Evolutionary conservation across 2,888 invertebrate genomes (phyloP).

Genomic region (Leptarthrus brevirostris): DNA sequence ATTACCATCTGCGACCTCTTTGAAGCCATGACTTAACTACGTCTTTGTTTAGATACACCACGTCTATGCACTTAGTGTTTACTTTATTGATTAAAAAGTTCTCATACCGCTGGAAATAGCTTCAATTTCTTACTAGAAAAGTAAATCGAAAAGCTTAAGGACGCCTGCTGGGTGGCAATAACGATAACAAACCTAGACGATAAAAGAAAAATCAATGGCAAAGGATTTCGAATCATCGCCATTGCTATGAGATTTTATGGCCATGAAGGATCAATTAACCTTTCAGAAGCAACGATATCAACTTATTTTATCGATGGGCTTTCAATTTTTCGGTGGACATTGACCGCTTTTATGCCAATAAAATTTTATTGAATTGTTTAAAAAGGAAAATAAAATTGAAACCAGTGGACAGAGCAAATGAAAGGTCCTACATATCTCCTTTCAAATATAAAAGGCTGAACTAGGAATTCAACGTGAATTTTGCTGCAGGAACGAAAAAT

Average conservation of each 20-base stretch:
- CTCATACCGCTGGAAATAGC: not conserved
- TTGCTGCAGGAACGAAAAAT: constrained; percentile 3
- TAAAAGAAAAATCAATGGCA: not conserved
- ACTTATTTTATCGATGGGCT: constrained; percentile 31
- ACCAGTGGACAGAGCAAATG: not conserved
- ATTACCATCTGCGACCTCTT: too few relatives aligned
- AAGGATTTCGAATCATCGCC: not conserved
- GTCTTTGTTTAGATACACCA: too few relatives aligned
- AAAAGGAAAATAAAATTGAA: constrained; percentile 39
- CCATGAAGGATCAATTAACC: constrained; percentile 44
- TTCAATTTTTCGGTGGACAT: constrained; percentile 41
- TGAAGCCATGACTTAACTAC: too few relatives aligned
- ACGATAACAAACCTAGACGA: not conserved
- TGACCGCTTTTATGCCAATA: constrained; percentile 34
- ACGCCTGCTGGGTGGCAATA: not conserved
- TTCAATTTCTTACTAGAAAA: not conserved
- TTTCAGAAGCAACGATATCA: constrained; percentile 37
- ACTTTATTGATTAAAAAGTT: constrained; percentile 4
- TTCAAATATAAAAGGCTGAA: constrained; percentile 10
- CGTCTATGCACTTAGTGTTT: not conserved
- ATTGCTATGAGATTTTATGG: constrained; percentile 13
- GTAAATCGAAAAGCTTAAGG: constrained; percentile 2
- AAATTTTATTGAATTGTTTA: constrained; percentile 43
- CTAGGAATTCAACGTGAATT: not conserved
- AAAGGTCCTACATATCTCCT: constrained; percentile 12